Base-by-base conservation (phyloP, 2,113 vertebrate genomes). In the Phylloscopus trochiloides region DNA sequence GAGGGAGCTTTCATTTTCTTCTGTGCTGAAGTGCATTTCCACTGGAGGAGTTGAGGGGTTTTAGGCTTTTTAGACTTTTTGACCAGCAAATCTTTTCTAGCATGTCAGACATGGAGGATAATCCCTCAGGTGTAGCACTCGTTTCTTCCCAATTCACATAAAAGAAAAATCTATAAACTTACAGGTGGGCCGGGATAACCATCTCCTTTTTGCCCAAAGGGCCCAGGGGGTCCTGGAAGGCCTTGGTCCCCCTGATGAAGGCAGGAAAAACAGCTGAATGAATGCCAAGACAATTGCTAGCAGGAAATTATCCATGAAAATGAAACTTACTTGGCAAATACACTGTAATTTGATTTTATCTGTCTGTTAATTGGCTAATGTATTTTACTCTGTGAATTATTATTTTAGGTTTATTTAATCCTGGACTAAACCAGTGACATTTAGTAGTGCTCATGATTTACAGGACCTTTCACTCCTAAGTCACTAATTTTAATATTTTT, bases 121-220 rank as follows among this genome's bases (percentile, higher is more conserved):
- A 71, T 50, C 47, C 14, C 17, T 62, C 68, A 22, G 8, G 7
- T 20, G 10, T 67, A 71, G 72, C 45, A 65, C 28, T 43, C 79
- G 11, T 55, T 66, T 65, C 16, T 80, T 90, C 40, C 72, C 14
- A 83, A 50, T 42, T 47, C 38, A 48, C 34, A 26, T 59, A 11
- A 70, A 72, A 74, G 63, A 55, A 51, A 67, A 52, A 28, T 51
- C 17, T 87, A 19, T 81, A 73, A 96, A 98, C 98, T 95, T 96
- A 99, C 99, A 75, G 97, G 86, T 89, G 98, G 98, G 82, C 99
- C 99, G 1, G 98, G 98, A 76, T 97, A 97, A 50, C 98, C 99
- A 92, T 99, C 98, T 86, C 99, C 99, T 98, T 99, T 99, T 85
- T 98, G 98, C 47, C 99, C 99, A 87, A 94, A 85, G 76, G 98